Percentiles rank a stretch among this genome's conserved stretches.
Evolutionary conservation across 2,113 vertebrate species (phyloP).

Genomic region (Datnioides undecimradiatus): DNA sequence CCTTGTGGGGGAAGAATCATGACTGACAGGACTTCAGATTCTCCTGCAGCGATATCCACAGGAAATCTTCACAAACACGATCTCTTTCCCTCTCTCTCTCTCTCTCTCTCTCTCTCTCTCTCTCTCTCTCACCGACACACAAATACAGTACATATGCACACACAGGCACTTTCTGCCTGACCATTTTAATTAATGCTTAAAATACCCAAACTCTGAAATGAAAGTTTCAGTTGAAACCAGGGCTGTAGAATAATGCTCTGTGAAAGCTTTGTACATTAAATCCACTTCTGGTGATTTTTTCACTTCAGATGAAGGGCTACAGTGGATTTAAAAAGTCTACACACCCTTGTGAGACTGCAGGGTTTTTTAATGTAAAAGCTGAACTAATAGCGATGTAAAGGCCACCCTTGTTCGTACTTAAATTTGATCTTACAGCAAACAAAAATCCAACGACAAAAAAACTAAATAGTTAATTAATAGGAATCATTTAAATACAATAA

Average conservation of each 20-base stretch:
- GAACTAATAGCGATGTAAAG: too few relatives aligned
- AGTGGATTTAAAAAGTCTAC: background rate
- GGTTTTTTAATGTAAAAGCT: too few relatives aligned
- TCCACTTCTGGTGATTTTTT: background rate
- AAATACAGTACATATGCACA: background rate
- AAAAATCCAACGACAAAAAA: too few relatives aligned
- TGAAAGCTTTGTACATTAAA: constrained; percentile 4
- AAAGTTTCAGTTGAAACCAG: constrained; percentile 22
- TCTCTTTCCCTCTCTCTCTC: constrained; percentile 1
- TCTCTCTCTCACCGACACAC: background rate
- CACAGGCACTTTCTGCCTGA: constrained; percentile 23
- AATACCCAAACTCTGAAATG: constrained; percentile 25
- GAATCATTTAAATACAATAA: too few relatives aligned
- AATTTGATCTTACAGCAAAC: too few relatives aligned
- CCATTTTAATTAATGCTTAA: constrained; percentile 41
- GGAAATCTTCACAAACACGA: constrained; percentile 57
- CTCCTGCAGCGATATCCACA: constrained; percentile 62
- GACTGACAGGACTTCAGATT: constrained; percentile 74
- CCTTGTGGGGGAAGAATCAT: constrained; percentile 70
- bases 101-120: constrained; percentile 4
- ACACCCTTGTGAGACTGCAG: too few relatives aligned
- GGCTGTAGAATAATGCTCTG: background rate
- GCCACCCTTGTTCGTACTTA: too few relatives aligned
- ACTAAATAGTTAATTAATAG: too few relatives aligned
- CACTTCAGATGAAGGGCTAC: background rate